A percentile compares a stretch with the other conserved stretches of the same genome.
phyloP scores from a whole-genome alignment of 2,888 invertebrate genomes.

The Cosmia trapezina region DNA sequence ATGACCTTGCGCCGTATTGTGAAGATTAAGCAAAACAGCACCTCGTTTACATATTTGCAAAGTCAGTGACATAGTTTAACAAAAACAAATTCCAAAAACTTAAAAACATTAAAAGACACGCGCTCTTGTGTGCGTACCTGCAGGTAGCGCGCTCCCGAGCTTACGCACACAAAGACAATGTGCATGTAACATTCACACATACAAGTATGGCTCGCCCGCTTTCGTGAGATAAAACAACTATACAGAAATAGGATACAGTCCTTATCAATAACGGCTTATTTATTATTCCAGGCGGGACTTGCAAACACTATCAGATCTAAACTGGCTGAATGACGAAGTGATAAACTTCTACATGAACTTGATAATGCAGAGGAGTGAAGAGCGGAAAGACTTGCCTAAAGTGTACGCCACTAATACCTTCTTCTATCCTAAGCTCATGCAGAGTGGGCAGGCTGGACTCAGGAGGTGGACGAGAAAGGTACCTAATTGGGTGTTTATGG shows the following conservation, averaged over 20 bases:
- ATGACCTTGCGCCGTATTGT: no score
- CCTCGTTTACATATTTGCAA: no score
- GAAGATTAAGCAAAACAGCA: no score
- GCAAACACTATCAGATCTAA: conserved; percentile 94
- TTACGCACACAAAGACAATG: no score
- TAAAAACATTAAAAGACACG: no score
- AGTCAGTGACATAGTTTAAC: no score
- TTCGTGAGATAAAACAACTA: no score
- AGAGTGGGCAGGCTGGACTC: conserved; percentile 94
- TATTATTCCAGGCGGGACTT: conserved; percentile 92
- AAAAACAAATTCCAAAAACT: no score
- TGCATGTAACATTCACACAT: no score
- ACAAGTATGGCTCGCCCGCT: no score
- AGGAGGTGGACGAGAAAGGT: conserved; percentile 97
- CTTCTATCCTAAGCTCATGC: conserved; percentile 96
- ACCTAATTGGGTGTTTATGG: conserved; percentile 9
- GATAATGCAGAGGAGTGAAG: conserved; percentile 93
- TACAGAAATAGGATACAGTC: background rate
- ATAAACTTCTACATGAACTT: conserved; percentile 99
- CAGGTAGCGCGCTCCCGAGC: no score
- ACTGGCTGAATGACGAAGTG: conserved; percentile 99
- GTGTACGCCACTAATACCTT: conserved; percentile 98
- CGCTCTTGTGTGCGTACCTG: no score
- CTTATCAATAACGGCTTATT: background rate
- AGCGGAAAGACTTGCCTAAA: conserved; percentile 91